Conservation (phyloP, 1,140 invertebrate genomes). For the Trichonephila inaurata region DNA sequence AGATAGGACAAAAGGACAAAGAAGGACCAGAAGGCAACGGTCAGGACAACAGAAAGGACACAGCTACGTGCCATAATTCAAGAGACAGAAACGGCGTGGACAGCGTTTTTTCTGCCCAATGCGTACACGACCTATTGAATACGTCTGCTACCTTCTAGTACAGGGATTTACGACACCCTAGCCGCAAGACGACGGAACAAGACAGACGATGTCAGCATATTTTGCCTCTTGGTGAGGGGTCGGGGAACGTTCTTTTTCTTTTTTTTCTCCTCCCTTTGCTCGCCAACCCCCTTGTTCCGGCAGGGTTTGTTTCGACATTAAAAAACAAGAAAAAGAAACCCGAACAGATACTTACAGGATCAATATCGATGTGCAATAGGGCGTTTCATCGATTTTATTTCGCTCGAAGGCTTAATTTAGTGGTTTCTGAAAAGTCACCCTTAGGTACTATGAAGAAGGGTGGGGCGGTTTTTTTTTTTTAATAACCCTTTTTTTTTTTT, state of each 20-base stretch:
- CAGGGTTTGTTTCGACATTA: slow-evolving; percentile 1
- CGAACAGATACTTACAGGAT: slow-evolving; percentile 22
- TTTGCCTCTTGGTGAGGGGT: background rate
- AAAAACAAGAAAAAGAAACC: background rate
- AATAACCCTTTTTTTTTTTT: background rate
- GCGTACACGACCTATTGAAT: slow-evolving; percentile 27
- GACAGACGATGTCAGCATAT: slow-evolving; percentile 21
- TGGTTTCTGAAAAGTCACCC: slow-evolving; percentile 36
- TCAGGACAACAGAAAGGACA: background rate
- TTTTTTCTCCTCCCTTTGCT: background rate
- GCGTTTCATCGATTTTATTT: slow-evolving; percentile 43
- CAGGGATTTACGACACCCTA: slow-evolving; percentile 3
- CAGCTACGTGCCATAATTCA: slow-evolving; percentile 26
- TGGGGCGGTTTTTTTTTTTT: background rate
- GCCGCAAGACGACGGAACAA: background rate
- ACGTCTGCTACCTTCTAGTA: background rate
- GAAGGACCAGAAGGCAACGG: background rate
- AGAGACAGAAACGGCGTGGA: slow-evolving; percentile 23
- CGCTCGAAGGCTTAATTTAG: slow-evolving; percentile 57
- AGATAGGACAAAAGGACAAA: no score
- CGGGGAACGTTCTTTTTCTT: background rate
- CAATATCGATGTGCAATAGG: slow-evolving; percentile 25
- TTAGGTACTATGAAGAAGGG: background rate
- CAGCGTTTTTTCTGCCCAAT: background rate
- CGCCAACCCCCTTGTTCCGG: background rate